A percentile compares a stretch with the other conserved stretches of the same genome.
phyloP scores from a whole-genome alignment of 1,140 invertebrate species.

The Hetaerina americana region DNA sequence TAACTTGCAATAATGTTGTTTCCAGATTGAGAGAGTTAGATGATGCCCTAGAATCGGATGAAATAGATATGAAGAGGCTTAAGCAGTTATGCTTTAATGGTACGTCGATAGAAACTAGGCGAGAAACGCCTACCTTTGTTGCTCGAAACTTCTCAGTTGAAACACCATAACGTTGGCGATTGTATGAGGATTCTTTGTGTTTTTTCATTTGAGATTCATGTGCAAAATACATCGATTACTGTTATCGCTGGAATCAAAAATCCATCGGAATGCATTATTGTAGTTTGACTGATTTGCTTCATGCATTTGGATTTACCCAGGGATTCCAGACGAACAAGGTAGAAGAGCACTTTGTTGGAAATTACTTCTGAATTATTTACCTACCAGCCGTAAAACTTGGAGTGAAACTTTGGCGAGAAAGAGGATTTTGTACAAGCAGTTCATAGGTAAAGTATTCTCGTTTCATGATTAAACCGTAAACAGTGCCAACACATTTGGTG shows the following conservation, averaged over 20 bases:
- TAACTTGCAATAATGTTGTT: conserved; percentile 15
- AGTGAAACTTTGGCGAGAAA: conserved; percentile 49
- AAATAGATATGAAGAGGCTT: conserved; percentile 49
- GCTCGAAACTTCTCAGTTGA: too few species aligned
- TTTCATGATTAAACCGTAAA: too few species aligned
- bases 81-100: conserved; percentile 63
- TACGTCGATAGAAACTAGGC: conserved; percentile 25
- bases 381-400: conserved; percentile 48
- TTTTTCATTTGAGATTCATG: too few species aligned
- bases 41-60: conserved; percentile 46
- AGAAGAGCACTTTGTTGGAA: conserved; percentile 68
- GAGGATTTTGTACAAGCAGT: conserved; percentile 64
- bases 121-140: conserved; percentile 7
- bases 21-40: conserved; percentile 62
- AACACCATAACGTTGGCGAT: too few species aligned
- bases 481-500: too few species aligned
- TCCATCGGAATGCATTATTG: too few species aligned
- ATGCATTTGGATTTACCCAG: conserved; percentile 31
- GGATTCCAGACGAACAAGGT: conserved; percentile 69
- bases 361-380: conserved; percentile 69
- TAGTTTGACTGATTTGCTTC: conserved; percentile 8
- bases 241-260: too few species aligned
- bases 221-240: too few species aligned
- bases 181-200: too few species aligned
- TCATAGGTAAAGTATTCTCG: conserved; percentile 49